Percentiles rank a stretch among this genome's conserved stretches.
Evolutionary conservation across 2,797 vertebrate genomes (phyloP).

Genomic region (Amphiprion clarkii): DNA sequence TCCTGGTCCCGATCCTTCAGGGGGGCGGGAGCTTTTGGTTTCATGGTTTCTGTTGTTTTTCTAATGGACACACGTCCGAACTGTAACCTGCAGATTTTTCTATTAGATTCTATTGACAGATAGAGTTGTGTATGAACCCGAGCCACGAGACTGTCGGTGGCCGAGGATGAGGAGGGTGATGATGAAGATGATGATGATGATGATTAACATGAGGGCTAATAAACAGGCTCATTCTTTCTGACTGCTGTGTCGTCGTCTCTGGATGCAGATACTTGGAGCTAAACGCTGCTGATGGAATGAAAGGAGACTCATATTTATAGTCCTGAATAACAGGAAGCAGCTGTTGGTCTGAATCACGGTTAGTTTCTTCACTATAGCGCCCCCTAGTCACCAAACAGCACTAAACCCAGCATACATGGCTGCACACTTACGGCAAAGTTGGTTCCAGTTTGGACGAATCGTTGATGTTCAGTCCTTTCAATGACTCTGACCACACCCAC

Average conservation of each 20-base stretch:
- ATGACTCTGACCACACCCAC: too few relatives aligned
- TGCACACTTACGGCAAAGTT: too few relatives aligned
- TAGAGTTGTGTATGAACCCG: constrained; percentile 73
- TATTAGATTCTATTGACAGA: constrained; percentile 80
- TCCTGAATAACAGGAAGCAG: too few relatives aligned
- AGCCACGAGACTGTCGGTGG: constrained; percentile 72
- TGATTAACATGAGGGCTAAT: constrained; percentile 82
- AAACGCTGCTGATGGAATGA: too few relatives aligned
- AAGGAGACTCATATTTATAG: too few relatives aligned
- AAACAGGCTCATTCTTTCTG: constrained; percentile 80
- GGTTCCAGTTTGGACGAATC: too few relatives aligned
- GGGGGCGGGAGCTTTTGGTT: constrained; percentile 57
- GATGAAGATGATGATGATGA: constrained; percentile 57
- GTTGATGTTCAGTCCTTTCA: too few relatives aligned
- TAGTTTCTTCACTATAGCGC: too few relatives aligned
- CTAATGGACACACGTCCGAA: constrained; percentile 74
- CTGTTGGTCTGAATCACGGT: too few relatives aligned
- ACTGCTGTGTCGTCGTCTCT: constrained; percentile 41
- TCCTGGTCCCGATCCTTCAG: constrained; percentile 49
- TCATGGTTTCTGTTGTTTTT: constrained; percentile 79
- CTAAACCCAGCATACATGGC: too few relatives aligned
- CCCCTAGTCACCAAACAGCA: too few relatives aligned
- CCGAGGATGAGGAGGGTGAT: constrained; percentile 64
- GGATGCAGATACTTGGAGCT: neutral
- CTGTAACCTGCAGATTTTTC: constrained; percentile 83